Base-by-base conservation (phyloP, 64 coral and sea anemone genomes). In the Cladopsammia gracilis region DNA sequence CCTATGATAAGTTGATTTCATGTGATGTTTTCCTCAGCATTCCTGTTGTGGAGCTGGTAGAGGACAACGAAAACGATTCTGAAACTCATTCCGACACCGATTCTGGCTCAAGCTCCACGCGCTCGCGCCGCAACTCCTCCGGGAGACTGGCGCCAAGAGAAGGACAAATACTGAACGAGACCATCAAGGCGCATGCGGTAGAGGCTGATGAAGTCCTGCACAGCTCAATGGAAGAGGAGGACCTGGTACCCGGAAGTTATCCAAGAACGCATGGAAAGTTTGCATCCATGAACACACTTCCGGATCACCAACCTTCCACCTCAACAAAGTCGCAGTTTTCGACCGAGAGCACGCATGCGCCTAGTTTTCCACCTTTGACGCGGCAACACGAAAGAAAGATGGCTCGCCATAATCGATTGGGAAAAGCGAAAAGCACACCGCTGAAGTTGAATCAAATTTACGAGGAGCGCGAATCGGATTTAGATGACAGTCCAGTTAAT, bases 401-500 rank as follows among this genome's bases (percentile, higher is more conserved):
- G 48, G 79, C 59, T 23, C 43, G 78, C 1, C 96, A 94, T 10
- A 75, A 59, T 15, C 82, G 78, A 49, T 60, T 99, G 23, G 74
- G 88, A 48, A 96, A 94, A 91, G 88, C 95, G 4, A 96, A 91
- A 12, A 96, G 98, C 78, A 92, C 91, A 34, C 94, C 98, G 5
- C 44, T 93, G 18, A 42, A 89, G 34, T 75, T 99, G 77, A 96
- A 96, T 86, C 94, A 99, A 46, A 99, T 99, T 25, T 80, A 93
- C 50, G 98, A 99, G 75, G 98, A 99, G 66, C 91, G 98, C 4
- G 98, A 99, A 60, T 99, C 98, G n/a, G 98, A 99, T 90, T 79
- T 99, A 19, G 98, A 99, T 58, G 98, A 99, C 54, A 96, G 94
- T 77, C 98, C 98, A 8, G 77, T 66, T 72, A 88, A 82, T 6